phyloP scores from a whole-genome alignment of 2,113 vertebrate genomes.

The Thunnus thynnus region DNA sequence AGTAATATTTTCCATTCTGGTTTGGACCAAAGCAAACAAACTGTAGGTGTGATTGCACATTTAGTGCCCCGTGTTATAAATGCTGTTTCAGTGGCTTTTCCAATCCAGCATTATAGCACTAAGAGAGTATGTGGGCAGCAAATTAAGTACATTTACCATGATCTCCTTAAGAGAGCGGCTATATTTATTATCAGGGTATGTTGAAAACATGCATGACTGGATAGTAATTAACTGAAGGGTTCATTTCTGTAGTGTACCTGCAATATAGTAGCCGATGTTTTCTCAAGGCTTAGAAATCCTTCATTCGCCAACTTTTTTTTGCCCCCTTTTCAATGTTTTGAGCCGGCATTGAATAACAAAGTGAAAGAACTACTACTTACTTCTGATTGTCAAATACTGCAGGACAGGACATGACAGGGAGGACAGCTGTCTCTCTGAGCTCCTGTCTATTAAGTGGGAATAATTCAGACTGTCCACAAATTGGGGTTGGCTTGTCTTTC shows the following conservation, averaged over 20 bases:
- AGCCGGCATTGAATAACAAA: too few relatives aligned
- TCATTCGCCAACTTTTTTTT: neutral
- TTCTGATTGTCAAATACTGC: neutral
- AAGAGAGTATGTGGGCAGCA: constrained; percentile 3
- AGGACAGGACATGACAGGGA: constrained; percentile 14
- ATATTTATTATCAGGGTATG: constrained; percentile 3
- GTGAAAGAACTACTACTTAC: neutral
- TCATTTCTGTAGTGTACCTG: neutral
- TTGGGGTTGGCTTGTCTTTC: constrained; percentile 54
- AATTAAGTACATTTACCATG: neutral
- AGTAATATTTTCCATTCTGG: constrained; percentile 42
- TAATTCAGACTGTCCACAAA: constrained; percentile 69
- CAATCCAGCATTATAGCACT: neutral
- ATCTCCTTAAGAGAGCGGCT: constrained; percentile 1
- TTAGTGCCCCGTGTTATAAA: constrained; percentile 3
- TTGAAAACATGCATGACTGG: neutral
- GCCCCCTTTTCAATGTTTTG: neutral
- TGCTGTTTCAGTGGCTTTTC: neutral
- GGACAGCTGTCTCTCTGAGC: constrained; percentile 19
- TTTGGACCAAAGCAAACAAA: constrained; percentile 20
- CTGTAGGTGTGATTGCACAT: constrained; percentile 14
- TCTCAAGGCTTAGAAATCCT: neutral
- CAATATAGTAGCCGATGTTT: neutral
- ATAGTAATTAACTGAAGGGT: neutral
- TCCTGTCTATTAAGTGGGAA: constrained; percentile 6